Conservation (phyloP, 2,113 vertebrate species). For the Guaruba guarouba region DNA sequence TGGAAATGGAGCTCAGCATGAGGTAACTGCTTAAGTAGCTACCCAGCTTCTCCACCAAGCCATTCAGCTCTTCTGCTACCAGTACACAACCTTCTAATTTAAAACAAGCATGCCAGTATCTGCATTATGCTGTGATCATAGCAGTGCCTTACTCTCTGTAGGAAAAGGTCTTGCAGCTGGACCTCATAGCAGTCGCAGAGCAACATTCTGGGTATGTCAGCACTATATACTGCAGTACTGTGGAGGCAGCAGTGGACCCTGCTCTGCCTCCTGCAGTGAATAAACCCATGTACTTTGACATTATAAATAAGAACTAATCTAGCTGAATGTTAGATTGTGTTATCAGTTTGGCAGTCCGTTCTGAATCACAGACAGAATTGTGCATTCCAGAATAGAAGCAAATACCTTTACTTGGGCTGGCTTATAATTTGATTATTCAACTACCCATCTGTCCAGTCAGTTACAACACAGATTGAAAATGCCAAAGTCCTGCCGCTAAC, state of each 20-base stretch:
- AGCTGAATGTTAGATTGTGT: neutral
- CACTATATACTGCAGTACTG: neutral
- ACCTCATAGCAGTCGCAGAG: neutral
- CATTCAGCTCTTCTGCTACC: neutral
- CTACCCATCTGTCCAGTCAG: neutral
- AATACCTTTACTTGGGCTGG: neutral
- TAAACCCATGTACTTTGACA: neutral
- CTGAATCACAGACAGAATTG: neutral
- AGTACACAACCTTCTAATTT: neutral
- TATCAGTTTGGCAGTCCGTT: neutral
- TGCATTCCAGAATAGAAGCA: neutral
- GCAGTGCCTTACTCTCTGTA: neutral
- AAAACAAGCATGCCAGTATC: accelerated
- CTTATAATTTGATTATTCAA: neutral
- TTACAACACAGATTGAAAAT: neutral
- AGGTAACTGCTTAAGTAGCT: neutral
- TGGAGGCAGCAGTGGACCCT: neutral
- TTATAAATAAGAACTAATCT: neutral
- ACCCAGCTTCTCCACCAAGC: neutral
- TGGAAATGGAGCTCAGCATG: neutral
- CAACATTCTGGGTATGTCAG: neutral
- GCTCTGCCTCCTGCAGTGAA: neutral
- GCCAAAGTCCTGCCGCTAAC: neutral
- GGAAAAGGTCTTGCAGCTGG: neutral
- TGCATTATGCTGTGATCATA: neutral